These are phyloP conservation scores for Epinephelus fuscoguttatus DNA, from an alignment of 2,113 vertebrate species.

Conservation along the genomic window DNA sequence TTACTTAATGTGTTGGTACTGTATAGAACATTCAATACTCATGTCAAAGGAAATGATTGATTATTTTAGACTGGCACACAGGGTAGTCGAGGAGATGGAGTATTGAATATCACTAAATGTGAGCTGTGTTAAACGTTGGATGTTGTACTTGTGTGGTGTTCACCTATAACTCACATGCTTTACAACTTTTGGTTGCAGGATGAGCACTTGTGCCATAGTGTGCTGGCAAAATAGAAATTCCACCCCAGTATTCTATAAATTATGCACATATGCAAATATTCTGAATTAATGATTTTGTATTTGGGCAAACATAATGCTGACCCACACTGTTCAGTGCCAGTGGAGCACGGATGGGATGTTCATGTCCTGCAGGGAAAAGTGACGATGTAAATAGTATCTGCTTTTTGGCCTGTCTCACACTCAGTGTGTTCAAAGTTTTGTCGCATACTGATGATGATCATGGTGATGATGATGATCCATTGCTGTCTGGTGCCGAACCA, in stretches of 20 bases:
- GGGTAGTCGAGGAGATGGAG: not conserved
- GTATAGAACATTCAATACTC: slow-evolving; percentile 11
- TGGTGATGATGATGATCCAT: not conserved
- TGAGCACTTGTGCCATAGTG: not conserved
- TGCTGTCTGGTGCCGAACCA: not conserved
- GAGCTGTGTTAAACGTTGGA: not conserved
- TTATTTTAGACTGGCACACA: not conserved
- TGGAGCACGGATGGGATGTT: not conserved
- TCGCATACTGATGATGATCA: not conserved
- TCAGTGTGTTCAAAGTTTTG: not conserved
- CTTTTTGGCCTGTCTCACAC: not conserved
- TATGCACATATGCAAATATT: slow-evolving; percentile 6
- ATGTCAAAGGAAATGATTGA: not conserved
- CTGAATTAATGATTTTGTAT: slow-evolving; percentile 19
- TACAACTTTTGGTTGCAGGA: not conserved
- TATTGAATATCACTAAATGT: not conserved
- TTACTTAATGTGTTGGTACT: not conserved
- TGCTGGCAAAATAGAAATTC: not conserved
- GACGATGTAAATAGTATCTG: not conserved
- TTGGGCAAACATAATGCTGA: slow-evolving; percentile 18
- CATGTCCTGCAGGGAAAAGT: not conserved
- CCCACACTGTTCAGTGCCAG: not conserved
- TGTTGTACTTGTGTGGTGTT: no score
- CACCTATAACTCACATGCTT: no score
- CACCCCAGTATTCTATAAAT: not conserved